Base-by-base conservation (phyloP, 37 sponge, comb jelly and placozoan species). In the Aplysina aerophoba region DNA sequence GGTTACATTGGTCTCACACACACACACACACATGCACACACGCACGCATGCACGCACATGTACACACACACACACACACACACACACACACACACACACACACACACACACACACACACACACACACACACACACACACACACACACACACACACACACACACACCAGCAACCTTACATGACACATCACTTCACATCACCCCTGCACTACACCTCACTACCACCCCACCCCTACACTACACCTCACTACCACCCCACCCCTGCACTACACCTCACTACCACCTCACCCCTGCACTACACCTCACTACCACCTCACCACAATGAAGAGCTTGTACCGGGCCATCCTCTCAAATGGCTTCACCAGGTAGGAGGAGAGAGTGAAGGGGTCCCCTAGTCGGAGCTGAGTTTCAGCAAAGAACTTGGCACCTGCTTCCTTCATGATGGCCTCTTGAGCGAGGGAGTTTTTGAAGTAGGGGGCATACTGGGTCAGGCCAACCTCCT, bases 391-490 rank as follows among this genome's bases (percentile, higher is more conserved):
- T 24, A 92, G 34, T 17, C 79, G 22, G 39, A 82, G 67, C 53
- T 91, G 92, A 0, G 85, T 85, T 60, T 88, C 86, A 38, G 61
- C 78, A 87, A 95, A 95, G 86, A 89, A 95, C 35, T 89, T 78
- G 21, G 71, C 63, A 15, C 87, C 90, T 73, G 69, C 83, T 31
- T 89, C 91, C 35, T 85, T 54, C 88, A 90, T 90, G 21, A 93
- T 73, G 0, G 55, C 66, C 71, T 89, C 86, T 67, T 95, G 96
- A n/a, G 55, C 73, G 13, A 91, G 93, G 66, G 88, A 88, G 86
- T 90, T 88, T 71, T 95, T 95, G 82, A 95, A 95, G 87, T 95
- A 95, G 78, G 59, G 60, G 54, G 93, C 89, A 65, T 95, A 95
- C 34, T 85, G 86, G 17, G 39, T 73, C 11, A 85, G 72, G 5